phyloP scores from a whole-genome alignment of 2,797 vertebrate species.

The Pitangus sulphuratus region DNA sequence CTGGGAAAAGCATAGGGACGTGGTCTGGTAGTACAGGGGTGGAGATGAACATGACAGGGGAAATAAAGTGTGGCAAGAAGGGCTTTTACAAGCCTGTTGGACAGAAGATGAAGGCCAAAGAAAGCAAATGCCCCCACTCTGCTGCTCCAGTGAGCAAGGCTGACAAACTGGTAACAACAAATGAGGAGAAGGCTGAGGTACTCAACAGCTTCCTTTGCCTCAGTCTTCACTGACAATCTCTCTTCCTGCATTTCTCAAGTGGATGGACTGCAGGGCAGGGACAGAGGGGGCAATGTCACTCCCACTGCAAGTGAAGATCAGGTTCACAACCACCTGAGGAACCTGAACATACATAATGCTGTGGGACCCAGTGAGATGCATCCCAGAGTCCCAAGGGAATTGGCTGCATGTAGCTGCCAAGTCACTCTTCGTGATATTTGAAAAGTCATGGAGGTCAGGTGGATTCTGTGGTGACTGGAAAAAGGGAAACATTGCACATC shows the following conservation, averaged over 20 bases:
- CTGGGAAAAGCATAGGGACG: not conserved
- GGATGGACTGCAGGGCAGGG: no score
- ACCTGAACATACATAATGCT: fast-evolving
- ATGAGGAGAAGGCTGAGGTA: not conserved
- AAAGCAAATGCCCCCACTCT: fast-evolving
- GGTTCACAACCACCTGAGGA: not conserved
- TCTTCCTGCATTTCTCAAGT: not conserved
- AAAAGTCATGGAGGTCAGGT: not conserved
- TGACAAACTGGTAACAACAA: not conserved
- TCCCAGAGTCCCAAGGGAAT: not conserved
- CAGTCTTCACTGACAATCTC: not conserved
- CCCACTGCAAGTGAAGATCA: not conserved
- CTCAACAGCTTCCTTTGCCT: no score
- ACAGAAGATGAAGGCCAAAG: not conserved
- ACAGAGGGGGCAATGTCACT: not conserved
- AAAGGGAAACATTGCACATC: not conserved
- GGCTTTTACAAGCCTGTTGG: not conserved
- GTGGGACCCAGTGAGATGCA: not conserved
- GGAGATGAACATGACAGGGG: not conserved
- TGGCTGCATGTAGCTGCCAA: no score
- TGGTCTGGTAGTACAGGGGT: no score
- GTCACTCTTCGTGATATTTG: fast-evolving
- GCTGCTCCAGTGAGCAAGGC: not conserved
- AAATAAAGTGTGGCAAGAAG: fast-evolving
- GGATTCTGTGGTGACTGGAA: not conserved